Evolutionary conservation across 1,140 invertebrate species (phyloP).

Genomic region (Nasonia longicornis): DNA sequence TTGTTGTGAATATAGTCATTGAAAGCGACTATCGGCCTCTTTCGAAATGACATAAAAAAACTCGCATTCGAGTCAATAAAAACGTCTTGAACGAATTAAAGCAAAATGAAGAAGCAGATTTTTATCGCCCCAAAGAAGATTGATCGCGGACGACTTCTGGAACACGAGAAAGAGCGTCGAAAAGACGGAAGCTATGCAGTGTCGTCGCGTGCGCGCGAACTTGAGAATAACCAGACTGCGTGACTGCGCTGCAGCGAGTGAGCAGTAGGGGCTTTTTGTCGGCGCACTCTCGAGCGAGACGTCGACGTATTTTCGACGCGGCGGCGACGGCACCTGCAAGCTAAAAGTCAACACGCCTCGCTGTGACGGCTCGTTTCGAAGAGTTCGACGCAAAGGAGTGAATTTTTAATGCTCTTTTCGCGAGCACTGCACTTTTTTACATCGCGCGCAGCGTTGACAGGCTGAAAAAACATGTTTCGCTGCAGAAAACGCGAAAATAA

Average conservation of each 20-base stretch:
- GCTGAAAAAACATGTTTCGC: background rate
- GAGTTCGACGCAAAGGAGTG: background rate
- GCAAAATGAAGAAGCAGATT: background rate
- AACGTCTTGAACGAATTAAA: too few relatives aligned
- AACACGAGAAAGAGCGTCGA: background rate
- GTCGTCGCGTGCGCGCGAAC: conserved; percentile 41
- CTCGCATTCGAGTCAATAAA: too few relatives aligned
- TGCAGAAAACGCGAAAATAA: background rate
- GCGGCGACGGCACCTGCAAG: background rate
- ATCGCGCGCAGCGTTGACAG: background rate
- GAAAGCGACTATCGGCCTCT: background rate
- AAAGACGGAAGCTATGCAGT: background rate
- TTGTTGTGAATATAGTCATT: background rate
- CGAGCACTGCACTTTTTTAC: too few relatives aligned
- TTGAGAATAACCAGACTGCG: conserved; percentile 57
- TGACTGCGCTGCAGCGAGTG: conserved; percentile 18
- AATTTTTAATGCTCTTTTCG: background rate
- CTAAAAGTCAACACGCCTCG: background rate
- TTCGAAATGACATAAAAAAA: too few relatives aligned
- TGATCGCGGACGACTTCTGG: background rate
- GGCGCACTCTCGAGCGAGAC: conserved; percentile 56
- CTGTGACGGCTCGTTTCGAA: background rate
- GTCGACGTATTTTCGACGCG: conserved; percentile 18
- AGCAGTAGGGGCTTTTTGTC: conserved; percentile 15
- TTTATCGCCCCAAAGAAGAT: background rate